Conservation (phyloP, 2,113 vertebrate species). For the Bos taurus region ARS-UCD2.0 NC_037356.1:5909501-5910000, state of each 20-base stretch:
- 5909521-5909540: not conserved
- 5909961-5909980: no score
- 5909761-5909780: not conserved
- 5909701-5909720: not conserved
- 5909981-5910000: no score
- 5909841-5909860: no score
- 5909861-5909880: no score
- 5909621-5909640: not conserved
- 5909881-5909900: no score
- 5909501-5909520: not conserved
- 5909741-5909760: not conserved
- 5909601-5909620: not conserved
- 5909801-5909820: not conserved
- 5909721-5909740: not conserved
- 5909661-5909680: not conserved
- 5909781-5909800: not conserved
- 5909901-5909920: no score
- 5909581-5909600: not conserved
- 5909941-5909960: no score
- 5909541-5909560: not conserved
- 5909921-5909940: no score
- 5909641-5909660: not conserved
- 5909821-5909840: no score
- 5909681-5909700: not conserved
- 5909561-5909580: not conserved